phyloP scores from a whole-genome alignment of 2,888 invertebrate species.

The Geophilus truncorum region DNA sequence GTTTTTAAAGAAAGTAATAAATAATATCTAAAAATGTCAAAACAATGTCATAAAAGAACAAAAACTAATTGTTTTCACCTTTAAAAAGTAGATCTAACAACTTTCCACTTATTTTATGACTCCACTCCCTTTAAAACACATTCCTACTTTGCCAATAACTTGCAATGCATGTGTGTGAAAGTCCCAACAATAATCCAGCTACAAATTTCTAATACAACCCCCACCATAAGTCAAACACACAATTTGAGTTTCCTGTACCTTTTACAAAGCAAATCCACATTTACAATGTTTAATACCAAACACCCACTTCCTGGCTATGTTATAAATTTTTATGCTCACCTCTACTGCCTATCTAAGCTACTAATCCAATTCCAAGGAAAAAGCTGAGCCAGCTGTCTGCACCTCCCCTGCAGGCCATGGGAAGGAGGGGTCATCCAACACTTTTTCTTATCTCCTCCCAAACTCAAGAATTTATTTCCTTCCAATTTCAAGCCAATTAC shows the following conservation, averaged over 20 bases:
- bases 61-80: too few relatives aligned
- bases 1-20: too few relatives aligned
- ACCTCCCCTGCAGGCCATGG: not conserved
- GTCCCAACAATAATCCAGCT: too few relatives aligned
- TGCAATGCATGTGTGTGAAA: too few relatives aligned
- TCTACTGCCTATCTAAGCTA: not conserved
- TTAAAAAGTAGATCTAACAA: too few relatives aligned
- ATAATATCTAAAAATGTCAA: too few relatives aligned
- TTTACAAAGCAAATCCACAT: not conserved
- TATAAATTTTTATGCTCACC: slow-evolving; percentile 11
- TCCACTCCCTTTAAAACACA: too few relatives aligned
- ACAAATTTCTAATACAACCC: not conserved
- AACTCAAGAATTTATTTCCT: not conserved
- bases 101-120: too few relatives aligned
- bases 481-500: slow-evolving; percentile 3
- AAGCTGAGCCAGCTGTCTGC: slow-evolving; percentile 14
- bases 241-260: too few relatives aligned
- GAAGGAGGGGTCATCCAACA: slow-evolving; percentile 1
- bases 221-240: too few relatives aligned
- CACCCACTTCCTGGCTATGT: not conserved
- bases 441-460: slow-evolving; percentile 7
- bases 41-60: too few relatives aligned
- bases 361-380: slow-evolving; percentile 17
- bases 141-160: too few relatives aligned
- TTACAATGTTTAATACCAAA: not conserved